phyloP scores from a whole-genome alignment of 1,140 invertebrate genomes.

The Camponotus pennsylvanicus region DNA sequence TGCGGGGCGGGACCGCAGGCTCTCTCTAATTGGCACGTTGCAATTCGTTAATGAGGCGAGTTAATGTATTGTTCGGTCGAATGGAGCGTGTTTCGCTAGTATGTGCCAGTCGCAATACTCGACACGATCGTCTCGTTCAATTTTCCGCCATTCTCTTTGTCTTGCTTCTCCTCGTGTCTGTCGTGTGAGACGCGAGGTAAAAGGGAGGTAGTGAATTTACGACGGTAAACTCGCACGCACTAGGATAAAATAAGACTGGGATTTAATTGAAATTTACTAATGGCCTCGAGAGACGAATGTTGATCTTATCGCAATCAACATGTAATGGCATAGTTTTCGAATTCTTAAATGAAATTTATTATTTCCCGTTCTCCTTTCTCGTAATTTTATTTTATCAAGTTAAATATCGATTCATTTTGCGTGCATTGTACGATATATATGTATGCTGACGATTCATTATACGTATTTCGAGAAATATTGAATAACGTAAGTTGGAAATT shows the following conservation, averaged over 20 bases:
- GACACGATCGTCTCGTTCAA: constrained; percentile 62
- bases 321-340: constrained; percentile 7
- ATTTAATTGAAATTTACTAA: constrained; percentile 67
- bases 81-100: constrained; percentile 2
- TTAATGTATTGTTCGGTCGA: constrained; percentile 72
- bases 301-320: constrained; percentile 51
- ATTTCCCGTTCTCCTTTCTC: neutral
- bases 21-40: constrained; percentile 71
- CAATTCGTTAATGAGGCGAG: constrained; percentile 73
- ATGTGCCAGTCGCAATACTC: constrained; percentile 43
- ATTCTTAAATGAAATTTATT: neutral
- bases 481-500: neutral
- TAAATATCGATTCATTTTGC: neutral
- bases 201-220: constrained; percentile 42
- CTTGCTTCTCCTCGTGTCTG: neutral
- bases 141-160: neutral
- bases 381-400: neutral
- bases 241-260: neutral
- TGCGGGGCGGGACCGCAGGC: neutral
- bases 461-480: neutral
- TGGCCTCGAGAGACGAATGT: constrained; percentile 21
- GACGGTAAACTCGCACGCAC: constrained; percentile 26
- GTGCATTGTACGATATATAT: neutral
- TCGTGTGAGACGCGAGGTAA: constrained; percentile 31
- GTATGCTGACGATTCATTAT: neutral